These are phyloP conservation scores for Xylota segnis DNA, from an alignment of 2,888 invertebrate species.

Conservation along the genomic window DNA sequence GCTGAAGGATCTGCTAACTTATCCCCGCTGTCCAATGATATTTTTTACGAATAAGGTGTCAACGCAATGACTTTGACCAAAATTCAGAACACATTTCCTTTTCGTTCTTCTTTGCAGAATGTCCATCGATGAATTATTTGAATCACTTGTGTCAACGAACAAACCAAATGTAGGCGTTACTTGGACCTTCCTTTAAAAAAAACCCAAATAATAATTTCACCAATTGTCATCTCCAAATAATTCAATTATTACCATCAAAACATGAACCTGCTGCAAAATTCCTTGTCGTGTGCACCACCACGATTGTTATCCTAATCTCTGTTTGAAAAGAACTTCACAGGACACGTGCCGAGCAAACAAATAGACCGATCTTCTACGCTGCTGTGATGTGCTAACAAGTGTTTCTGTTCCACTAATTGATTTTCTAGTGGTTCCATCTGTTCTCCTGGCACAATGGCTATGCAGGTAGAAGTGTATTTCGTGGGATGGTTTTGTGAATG, in stretches of 20 bases:
- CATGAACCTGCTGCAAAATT: conserved; percentile 44
- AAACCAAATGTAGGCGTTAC: neutral
- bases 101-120: too few relatives aligned
- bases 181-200: neutral
- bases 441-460: conserved; percentile 11
- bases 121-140: too few relatives aligned
- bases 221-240: conserved; percentile 32
- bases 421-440: conserved; percentile 67
- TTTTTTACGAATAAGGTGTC: too few relatives aligned
- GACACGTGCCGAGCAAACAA: conserved; percentile 54
- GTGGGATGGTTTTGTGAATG: neutral
- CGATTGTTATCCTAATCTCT: neutral
- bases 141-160: too few relatives aligned
- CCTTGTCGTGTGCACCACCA: neutral
- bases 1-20: too few relatives aligned
- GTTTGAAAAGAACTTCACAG: conserved; percentile 1
- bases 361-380: conserved; percentile 24
- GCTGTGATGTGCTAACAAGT: conserved; percentile 51
- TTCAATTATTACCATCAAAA: conserved; percentile 47
- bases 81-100: too few relatives aligned
- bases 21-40: too few relatives aligned
- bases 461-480: conserved; percentile 43
- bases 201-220: conserved; percentile 14
- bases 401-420: conserved; percentile 62
- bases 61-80: too few relatives aligned